These are phyloP conservation scores for Panulirus ornatus DNA, from an alignment of 1,140 invertebrate species.

Conservation along the genomic window DNA sequence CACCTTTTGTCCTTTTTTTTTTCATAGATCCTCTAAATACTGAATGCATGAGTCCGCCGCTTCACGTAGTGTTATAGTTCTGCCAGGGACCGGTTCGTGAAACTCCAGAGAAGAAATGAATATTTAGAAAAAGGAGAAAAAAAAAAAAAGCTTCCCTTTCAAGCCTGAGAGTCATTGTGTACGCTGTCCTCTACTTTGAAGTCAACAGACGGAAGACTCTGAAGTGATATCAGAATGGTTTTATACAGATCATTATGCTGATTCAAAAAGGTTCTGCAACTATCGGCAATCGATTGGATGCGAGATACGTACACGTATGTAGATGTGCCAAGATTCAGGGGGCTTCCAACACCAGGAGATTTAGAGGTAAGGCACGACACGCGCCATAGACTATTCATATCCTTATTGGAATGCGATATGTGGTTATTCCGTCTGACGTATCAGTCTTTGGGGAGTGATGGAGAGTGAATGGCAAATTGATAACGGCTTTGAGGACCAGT, in stretches of 20 bases:
- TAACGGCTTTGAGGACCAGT: conserved; percentile 48
- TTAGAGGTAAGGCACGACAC: not conserved
- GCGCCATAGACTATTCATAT: conserved; percentile 45
- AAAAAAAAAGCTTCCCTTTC: conserved; percentile 17
- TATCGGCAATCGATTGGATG: conserved; percentile 9
- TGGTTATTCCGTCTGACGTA: conserved; percentile 44
- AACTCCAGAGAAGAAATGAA: conserved; percentile 16
- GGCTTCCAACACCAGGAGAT: not conserved
- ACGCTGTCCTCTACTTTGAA: not conserved
- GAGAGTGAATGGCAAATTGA: conserved; percentile 50
- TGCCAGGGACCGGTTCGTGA: not conserved
- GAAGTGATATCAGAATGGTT: too few relatives aligned
- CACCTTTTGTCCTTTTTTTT: conserved; percentile 24
- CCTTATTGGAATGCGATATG: conserved; percentile 54
- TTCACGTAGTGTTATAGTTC: not conserved
- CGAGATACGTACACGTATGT: conserved; percentile 19
- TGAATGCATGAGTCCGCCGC: conserved; percentile 23
- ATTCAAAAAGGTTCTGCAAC: too few relatives aligned
- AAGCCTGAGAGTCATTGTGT: conserved; percentile 6
- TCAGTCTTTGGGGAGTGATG: conserved; percentile 49
- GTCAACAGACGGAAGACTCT: too few relatives aligned
- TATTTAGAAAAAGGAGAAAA: not conserved
- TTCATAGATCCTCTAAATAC: conserved; percentile 30
- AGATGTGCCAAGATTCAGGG: conserved; percentile 42
- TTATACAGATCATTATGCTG: not conserved